Evolutionary conservation across 2,113 vertebrate genomes (phyloP).

Genomic region (Triplophysa rosa): DNA sequence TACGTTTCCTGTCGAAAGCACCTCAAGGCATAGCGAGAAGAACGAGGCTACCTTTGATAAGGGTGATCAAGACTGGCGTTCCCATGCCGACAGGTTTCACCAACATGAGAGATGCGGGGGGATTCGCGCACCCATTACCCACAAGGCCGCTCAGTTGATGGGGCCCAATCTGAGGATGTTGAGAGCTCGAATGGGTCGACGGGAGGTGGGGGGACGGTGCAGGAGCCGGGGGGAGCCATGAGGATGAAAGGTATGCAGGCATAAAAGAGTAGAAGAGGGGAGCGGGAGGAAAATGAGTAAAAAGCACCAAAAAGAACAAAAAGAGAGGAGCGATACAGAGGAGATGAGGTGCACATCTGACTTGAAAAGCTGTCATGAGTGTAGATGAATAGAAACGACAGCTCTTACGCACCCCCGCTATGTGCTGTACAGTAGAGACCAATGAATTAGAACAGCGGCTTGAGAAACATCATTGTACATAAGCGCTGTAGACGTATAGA

Average conservation of each 20-base stretch:
- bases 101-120: constrained; percentile 33
- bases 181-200: constrained; percentile 3
- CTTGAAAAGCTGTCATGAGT: constrained; percentile 38
- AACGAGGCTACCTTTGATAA: constrained; percentile 56
- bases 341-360: constrained; percentile 26
- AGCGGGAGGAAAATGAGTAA: constrained; percentile 28
- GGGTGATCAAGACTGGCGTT: constrained; percentile 56
- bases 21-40: constrained; percentile 47
- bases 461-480: constrained; percentile 43
- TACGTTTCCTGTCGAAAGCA: constrained; percentile 48
- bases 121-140: constrained; percentile 36
- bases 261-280: constrained; percentile 33
- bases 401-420: constrained; percentile 10
- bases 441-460: constrained; percentile 15
- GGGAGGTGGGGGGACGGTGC: constrained; percentile 6
- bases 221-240: constrained; percentile 20
- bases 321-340: constrained; percentile 32
- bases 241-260: constrained; percentile 50
- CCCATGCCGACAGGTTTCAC: constrained; percentile 55
- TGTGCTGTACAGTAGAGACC: constrained; percentile 17
- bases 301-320: constrained; percentile 48
- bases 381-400: constrained; percentile 25
- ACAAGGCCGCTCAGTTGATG: constrained; percentile 45
- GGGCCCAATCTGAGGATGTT: constrained; percentile 37
- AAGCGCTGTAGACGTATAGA: constrained; percentile 26